Evolutionary conservation across 1,140 invertebrate genomes (phyloP).

Genomic region (Brachionus paranguensis): DNA sequence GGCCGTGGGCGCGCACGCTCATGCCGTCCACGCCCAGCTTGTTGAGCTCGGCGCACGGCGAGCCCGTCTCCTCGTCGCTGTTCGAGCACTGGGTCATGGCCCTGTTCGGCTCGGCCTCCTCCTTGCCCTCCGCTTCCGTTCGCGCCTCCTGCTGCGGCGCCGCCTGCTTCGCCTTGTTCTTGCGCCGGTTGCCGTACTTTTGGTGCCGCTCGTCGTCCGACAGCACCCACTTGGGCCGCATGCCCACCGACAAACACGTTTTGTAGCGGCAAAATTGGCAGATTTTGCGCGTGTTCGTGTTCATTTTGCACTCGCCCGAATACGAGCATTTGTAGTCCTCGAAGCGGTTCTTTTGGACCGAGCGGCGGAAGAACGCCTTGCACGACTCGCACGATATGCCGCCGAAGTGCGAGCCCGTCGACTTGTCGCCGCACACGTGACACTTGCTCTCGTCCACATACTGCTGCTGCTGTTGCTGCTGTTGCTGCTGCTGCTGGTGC

Average conservation of each 20-base stretch:
- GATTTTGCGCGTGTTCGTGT: constrained; percentile 51
- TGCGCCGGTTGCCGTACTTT: constrained; percentile 32
- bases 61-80: background rate
- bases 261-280: constrained; percentile 99
- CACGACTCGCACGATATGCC: constrained; percentile 43
- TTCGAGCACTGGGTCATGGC: background rate
- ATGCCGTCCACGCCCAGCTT: constrained; percentile 13
- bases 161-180: background rate
- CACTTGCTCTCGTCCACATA: constrained; percentile 24
- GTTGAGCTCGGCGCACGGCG: background rate
- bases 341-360: constrained; percentile 23
- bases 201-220: constrained; percentile 30
- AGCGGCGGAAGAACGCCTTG: constrained; percentile 38
- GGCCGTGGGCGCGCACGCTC: background rate
- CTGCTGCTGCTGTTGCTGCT: background rate
- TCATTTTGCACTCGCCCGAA: constrained; percentile 49
- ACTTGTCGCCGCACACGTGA: constrained; percentile 37
- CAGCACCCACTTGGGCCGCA: constrained; percentile 63
- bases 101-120: background rate
- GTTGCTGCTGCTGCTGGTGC: background rate
- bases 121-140: background rate
- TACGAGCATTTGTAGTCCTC: constrained; percentile 49
- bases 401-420: constrained; percentile 45
- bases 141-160: background rate
- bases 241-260: constrained; percentile 95